Evolutionary conservation across 1,140 invertebrate genomes (phyloP).

Genomic region (Drosophila novamexicana): DNA sequence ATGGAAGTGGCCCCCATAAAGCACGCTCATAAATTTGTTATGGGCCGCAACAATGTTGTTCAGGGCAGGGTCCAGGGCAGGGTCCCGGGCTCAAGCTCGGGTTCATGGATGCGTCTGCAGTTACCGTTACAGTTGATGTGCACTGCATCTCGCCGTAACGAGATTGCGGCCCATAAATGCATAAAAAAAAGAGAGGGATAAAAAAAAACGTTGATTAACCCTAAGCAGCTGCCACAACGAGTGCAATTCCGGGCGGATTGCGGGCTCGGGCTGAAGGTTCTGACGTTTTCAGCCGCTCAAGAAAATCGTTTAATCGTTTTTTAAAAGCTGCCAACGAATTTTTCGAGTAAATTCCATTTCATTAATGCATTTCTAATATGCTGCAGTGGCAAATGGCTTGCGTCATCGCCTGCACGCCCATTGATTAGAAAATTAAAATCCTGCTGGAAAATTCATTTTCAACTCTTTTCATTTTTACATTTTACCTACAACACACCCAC

Average conservation of each 20-base stretch:
- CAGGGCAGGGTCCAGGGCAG: not conserved
- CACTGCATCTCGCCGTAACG: constrained; percentile 31
- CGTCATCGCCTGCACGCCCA: constrained; percentile 74
- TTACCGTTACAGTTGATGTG: constrained; percentile 57
- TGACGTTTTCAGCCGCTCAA: not conserved
- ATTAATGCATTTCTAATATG: constrained; percentile 77
- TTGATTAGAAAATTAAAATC: constrained; percentile 7
- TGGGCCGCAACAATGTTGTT: constrained; percentile 58
- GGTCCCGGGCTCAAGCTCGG: not conserved
- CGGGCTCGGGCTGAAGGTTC: not conserved
- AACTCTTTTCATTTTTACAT: constrained; percentile 35
- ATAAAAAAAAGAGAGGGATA: constrained; percentile 44
- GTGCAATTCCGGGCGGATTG: constrained; percentile 2
- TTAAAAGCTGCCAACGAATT: constrained; percentile 55
- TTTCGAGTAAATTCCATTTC: constrained; percentile 2
- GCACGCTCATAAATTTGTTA: constrained; percentile 48
- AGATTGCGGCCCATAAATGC: constrained; percentile 64
- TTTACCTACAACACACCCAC: constrained; percentile 45
- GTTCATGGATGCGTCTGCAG: not conserved
- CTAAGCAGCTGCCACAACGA: constrained; percentile 51
- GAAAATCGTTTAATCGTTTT: constrained; percentile 38
- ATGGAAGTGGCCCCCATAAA: constrained; percentile 33
- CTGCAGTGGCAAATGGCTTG: constrained; percentile 53
- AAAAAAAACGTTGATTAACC: constrained; percentile 59
- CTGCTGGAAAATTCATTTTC: constrained; percentile 18